Evolutionary conservation across 2,888 invertebrate species (phyloP).

Genomic region (Seira sanloemensis): DNA sequence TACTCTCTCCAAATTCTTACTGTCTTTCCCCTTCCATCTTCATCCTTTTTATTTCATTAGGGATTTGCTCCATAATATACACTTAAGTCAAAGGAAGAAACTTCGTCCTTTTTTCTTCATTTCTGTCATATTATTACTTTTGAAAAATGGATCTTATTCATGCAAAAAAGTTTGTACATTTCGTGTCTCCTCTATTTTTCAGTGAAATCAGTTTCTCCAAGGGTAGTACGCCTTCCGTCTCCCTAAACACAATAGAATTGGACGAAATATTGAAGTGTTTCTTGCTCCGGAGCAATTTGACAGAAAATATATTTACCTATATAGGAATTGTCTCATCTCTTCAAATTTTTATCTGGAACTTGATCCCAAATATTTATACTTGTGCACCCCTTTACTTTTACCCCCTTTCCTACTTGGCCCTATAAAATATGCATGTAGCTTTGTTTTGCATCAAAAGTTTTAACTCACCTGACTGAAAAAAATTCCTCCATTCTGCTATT

Average conservation of each 20-base stretch:
- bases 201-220: background rate
- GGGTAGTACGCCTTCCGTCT: background rate
- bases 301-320: background rate
- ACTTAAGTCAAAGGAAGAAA: constrained; percentile 16
- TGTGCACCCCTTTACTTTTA: too few relatives aligned
- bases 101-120: constrained; percentile 36
- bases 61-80: constrained; percentile 28
- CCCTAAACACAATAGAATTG: background rate
- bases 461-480: too few relatives aligned
- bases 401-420: too few relatives aligned
- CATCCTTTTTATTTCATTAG: constrained; percentile 39
- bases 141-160: background rate
- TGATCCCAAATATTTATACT: too few relatives aligned
- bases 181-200: background rate
- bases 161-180: background rate
- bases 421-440: too few relatives aligned
- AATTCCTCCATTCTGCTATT: too few relatives aligned
- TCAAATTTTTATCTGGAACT: background rate
- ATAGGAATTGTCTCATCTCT: background rate
- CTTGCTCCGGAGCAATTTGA: background rate
- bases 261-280: constrained; percentile 4
- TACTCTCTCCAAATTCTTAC: background rate
- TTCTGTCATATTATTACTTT: constrained; percentile 7
- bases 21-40: constrained; percentile 11
- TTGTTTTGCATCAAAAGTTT: too few relatives aligned